Conservation (phyloP, 2,888 invertebrate species). For the Steinernema hermaphroditum region DNA sequence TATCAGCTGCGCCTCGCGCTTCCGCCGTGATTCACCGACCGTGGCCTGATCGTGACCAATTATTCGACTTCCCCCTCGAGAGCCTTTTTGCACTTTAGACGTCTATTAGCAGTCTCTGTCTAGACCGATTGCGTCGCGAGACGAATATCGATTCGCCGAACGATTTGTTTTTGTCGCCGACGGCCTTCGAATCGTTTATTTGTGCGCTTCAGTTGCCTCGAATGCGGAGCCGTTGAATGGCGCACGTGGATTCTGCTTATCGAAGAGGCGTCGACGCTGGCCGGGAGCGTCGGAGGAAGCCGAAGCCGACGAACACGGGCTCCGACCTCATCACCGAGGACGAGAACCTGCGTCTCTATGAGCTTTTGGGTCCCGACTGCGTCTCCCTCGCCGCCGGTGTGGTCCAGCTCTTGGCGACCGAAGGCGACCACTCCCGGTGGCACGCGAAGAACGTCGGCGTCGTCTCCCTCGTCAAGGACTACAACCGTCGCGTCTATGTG, state of each 20-base stretch:
- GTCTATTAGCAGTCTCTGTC: no score
- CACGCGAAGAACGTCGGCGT: constrained; percentile 48
- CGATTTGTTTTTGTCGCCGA: background rate
- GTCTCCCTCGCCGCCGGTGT: constrained; percentile 55
- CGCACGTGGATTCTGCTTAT: background rate
- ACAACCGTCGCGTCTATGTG: constrained; percentile 53
- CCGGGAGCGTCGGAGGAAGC: constrained; percentile 1
- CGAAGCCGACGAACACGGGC: constrained; percentile 40
- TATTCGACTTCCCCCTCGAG: background rate
- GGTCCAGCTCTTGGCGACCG: constrained; percentile 47
- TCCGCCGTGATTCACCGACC: background rate
- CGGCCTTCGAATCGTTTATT: background rate
- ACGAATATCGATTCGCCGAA: constrained; percentile 11
- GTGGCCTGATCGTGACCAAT: background rate
- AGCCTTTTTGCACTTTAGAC: no score
- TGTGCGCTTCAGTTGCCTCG: background rate
- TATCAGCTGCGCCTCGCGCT: background rate
- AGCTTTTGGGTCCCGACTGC: constrained; percentile 46
- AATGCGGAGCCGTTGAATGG: constrained; percentile 6
- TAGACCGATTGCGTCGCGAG: background rate
- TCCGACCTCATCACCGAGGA: constrained; percentile 40
- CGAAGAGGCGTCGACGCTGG: background rate
- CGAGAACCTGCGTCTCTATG: constrained; percentile 44
- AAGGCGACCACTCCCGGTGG: constrained; percentile 48
- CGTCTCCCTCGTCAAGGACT: constrained; percentile 54